Percentiles rank a stretch among this genome's conserved stretches.
These are phyloP conservation scores for Adelphocoris suturalis DNA, from an alignment of 2,888 invertebrate species.

Conservation along the genomic window DNA sequence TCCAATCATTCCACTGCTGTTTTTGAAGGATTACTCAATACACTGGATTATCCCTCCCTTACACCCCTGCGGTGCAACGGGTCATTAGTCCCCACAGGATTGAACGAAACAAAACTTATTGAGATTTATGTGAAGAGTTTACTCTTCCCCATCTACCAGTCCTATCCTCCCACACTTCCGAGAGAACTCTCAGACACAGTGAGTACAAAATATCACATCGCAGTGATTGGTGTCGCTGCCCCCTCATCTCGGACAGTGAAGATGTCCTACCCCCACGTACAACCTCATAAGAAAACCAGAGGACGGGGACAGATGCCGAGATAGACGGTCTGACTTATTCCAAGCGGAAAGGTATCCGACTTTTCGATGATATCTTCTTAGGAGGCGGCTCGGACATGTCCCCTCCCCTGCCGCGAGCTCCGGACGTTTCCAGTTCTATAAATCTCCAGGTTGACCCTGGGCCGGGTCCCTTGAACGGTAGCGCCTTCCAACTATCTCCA, in stretches of 20 bases:
- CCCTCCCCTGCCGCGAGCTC: neutral
- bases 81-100: too few relatives aligned
- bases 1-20: too few relatives aligned
- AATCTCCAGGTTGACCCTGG: constrained; percentile 37
- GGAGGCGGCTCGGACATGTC: neutral
- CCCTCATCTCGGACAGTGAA: neutral
- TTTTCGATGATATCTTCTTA: constrained; percentile 44
- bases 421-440: constrained; percentile 43
- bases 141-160: too few relatives aligned
- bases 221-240: neutral
- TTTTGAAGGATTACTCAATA: too few relatives aligned
- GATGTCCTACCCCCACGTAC: constrained; percentile 4
- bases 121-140: too few relatives aligned
- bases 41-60: too few relatives aligned
- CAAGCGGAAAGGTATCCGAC: constrained; percentile 37
- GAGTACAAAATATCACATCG: neutral
- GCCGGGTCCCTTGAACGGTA: constrained; percentile 31
- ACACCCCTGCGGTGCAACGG: too few relatives aligned
- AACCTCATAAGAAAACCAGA: neutral
- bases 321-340: constrained; percentile 36
- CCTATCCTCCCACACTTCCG: too few relatives aligned
- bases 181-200: neutral
- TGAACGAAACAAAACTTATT: too few relatives aligned
- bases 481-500: constrained; percentile 48
- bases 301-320: constrained; percentile 34